A percentile compares a stretch with the other conserved stretches of the same genome.
Evolutionary conservation across 2,797 vertebrate species (phyloP).

Genomic region (Sebastes minor): DNA sequence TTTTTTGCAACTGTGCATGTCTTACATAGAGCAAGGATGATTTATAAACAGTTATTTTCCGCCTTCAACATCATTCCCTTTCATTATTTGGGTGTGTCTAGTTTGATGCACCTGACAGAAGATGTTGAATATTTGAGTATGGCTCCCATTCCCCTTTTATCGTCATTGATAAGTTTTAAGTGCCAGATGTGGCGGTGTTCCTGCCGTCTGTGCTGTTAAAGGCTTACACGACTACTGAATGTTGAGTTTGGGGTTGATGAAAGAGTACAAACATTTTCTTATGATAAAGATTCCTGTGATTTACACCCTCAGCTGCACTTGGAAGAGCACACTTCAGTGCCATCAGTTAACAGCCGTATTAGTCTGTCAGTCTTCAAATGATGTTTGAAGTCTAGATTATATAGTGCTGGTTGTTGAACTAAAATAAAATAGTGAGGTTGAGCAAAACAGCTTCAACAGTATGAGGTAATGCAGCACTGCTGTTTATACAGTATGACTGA

Average conservation of each 20-base stretch:
- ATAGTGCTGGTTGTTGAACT: slow-evolving; percentile 4
- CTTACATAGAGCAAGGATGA: not conserved
- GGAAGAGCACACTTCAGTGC: not conserved
- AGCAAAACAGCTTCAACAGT: not conserved
- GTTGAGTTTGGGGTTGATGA: slow-evolving; percentile 2
- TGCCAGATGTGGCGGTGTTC: slow-evolving; percentile 24
- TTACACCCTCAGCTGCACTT: slow-evolving; percentile 5
- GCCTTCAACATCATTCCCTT: not conserved
- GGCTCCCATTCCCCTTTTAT: slow-evolving; percentile 28
- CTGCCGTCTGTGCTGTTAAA: not conserved
- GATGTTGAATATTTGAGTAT: slow-evolving; percentile 36
- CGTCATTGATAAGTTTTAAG: slow-evolving; percentile 29
- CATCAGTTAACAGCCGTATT: not conserved
- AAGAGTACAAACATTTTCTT: not conserved
- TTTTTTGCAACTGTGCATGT: not conserved
- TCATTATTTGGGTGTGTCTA: slow-evolving; percentile 3
- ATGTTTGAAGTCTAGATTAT: slow-evolving; percentile 20
- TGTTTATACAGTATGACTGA: not conserved
- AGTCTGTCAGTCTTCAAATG: not conserved
- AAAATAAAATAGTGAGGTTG: not conserved
- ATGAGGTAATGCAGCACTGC: slow-evolving; percentile 32
- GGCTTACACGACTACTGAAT: not conserved
- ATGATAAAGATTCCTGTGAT: slow-evolving; percentile 11
- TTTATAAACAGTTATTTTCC: slow-evolving; percentile 7
- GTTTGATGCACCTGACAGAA: slow-evolving; percentile 24